These are phyloP conservation scores for Chaitophorus viminalis DNA, from an alignment of 2,888 invertebrate genomes.

Conservation along the genomic window DNA sequence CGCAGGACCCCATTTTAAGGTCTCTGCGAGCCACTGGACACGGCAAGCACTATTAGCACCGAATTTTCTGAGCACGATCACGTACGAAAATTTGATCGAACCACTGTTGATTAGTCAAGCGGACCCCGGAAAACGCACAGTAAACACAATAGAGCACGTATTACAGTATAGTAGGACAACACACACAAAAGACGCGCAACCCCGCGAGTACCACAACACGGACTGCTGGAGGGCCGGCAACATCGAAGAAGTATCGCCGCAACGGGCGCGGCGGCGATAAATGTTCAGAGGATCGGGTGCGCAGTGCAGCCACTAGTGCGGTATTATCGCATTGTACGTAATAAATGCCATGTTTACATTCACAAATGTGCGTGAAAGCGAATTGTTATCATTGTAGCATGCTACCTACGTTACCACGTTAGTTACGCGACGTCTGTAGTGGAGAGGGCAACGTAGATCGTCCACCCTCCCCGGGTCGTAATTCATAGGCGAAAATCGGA, in stretches of 20 bases:
- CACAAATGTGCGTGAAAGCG: background rate
- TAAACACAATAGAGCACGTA: no score
- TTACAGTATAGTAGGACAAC: no score
- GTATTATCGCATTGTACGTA: background rate
- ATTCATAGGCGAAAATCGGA: no score
- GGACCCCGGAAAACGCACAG: background rate
- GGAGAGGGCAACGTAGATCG: background rate
- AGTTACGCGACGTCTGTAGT: background rate
- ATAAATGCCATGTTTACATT: background rate
- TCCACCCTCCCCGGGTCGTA: background rate
- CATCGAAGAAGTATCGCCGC: background rate
- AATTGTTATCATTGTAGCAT: background rate
- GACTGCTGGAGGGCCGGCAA: slow-evolving; percentile 47
- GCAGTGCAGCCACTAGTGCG: slow-evolving; percentile 37
- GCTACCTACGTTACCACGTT: background rate
- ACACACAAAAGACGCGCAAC: background rate
- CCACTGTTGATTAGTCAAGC: background rate
- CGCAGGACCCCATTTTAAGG: slow-evolving; percentile 57
- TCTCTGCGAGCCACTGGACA: slow-evolving; percentile 13
- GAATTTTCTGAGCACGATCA: background rate
- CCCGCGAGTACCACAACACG: slow-evolving; percentile 16
- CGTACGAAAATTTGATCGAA: background rate
- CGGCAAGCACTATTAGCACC: background rate
- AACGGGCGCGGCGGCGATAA: slow-evolving; percentile 14
- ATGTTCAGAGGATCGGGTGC: slow-evolving; percentile 3